Base-by-base conservation (phyloP, 2,797 vertebrate species). In the Acrossocheilus wenchowensis region DNA sequence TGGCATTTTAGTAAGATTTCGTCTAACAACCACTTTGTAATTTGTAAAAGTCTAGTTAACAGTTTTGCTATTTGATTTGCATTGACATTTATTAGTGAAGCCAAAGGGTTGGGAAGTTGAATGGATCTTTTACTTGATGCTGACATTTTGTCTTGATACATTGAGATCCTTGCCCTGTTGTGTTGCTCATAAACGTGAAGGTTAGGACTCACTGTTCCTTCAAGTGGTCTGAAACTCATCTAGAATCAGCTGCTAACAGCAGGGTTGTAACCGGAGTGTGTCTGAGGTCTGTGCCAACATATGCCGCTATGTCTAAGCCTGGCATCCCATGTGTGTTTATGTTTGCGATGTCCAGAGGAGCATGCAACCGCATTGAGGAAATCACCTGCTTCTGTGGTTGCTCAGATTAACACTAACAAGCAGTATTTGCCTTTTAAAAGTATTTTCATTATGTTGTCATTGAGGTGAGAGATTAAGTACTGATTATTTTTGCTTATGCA, bases 191-290 rank as follows among this genome's bases (percentile, higher is more conserved):
- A 82, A 68, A 82, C 6, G 4, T 57, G 43, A 62, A 84, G 39
- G 78, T 86, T 86, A 81, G 89, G 41, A 87, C 86, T 86, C 0
- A 0, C 64, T 84, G 87, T 90, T 66, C 86, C 84, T 82, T 80
- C 41, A 39, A 36, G 73, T 34, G 23, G 8, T 54, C 43, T 80
- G 82, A 52, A 80, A 71, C 45, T 83, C 68, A 30, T 82, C 50
- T 52, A 82, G 73, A 78, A 54, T 82, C 83, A 71, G 66, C 73
- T 62, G 83, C 54, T 68, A 78, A 39, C n/a, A 17, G 85, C 80
- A n/a, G 71, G 69, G 34, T 48, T 84, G 89, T 84, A 90, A 90
- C 83, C 5, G 12, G 86, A 89, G 43, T 34, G 36, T 30, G 60
- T 69, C 85, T 88, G 86, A 78, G 45, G 23, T n/a, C 41, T 26